A percentile compares a stretch with the other conserved stretches of the same genome.
These are phyloP conservation scores for Gymnogyps californianus DNA, from an alignment of 2,113 vertebrate genomes.

Conservation along the genomic window DNA sequence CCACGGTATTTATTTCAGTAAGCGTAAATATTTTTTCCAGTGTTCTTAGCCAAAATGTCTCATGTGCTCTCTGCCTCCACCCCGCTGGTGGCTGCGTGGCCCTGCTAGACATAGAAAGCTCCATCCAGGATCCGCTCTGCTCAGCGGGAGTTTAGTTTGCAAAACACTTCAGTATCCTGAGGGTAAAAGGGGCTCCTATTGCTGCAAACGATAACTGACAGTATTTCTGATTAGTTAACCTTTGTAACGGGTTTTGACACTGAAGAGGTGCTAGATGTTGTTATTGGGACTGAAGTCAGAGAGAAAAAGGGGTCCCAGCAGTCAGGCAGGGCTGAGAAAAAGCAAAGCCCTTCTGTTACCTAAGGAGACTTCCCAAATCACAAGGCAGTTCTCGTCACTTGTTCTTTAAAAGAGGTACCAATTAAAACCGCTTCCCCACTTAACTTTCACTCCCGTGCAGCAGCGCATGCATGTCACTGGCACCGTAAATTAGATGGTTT, in stretches of 20 bases:
- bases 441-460: background rate
- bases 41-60: background rate
- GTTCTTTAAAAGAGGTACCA: background rate
- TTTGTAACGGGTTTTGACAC: background rate
- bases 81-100: background rate
- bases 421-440: background rate
- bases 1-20: background rate
- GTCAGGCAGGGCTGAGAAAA: background rate
- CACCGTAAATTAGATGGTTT: conserved; percentile 11
- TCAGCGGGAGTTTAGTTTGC: background rate
- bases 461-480: background rate
- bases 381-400: background rate
- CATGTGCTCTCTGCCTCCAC: background rate
- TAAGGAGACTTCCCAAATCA: background rate
- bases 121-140: background rate
- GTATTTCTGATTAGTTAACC: background rate
- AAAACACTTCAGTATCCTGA: background rate
- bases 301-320: background rate
- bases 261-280: background rate
- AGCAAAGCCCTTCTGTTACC: background rate
- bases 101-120: background rate
- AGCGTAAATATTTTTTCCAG: conserved; percentile 37
- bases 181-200: background rate
- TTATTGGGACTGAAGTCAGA: background rate
- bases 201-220: background rate